phyloP scores from a whole-genome alignment of 2,113 vertebrate genomes.

The Ascaphus truei region DNA sequence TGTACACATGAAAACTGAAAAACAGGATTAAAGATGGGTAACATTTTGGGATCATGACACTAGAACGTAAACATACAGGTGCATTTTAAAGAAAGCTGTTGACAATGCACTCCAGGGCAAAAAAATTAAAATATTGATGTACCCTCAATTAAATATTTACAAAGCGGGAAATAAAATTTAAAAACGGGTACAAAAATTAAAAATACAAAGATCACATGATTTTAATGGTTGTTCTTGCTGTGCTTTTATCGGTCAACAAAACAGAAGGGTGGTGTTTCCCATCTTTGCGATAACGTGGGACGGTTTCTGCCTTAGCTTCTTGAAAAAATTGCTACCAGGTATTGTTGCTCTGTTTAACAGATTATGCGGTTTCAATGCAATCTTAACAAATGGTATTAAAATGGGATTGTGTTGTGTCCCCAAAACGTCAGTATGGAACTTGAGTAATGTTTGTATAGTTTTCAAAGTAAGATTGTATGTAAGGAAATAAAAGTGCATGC shows the following conservation, averaged over 20 bases:
- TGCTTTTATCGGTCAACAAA: conserved; percentile 63
- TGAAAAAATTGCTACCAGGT: conserved; percentile 44
- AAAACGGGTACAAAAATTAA: conserved; percentile 61
- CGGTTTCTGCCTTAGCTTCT: conserved; percentile 46
- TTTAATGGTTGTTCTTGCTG: conserved; percentile 67
- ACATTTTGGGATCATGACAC: conserved; percentile 66
- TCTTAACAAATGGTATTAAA: conserved; percentile 60
- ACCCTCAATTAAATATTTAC: conserved; percentile 69
- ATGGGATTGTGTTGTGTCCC: conserved; percentile 48
- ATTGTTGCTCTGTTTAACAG: conserved; percentile 55
- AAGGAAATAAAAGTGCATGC: conserved; percentile 64
- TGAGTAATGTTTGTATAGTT: conserved; percentile 52
- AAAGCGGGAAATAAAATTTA: conserved; percentile 65
- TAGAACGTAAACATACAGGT: conserved; percentile 66
- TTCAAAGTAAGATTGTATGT: conserved; percentile 60
- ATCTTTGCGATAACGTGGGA: conserved; percentile 44
- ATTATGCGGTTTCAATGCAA: conserved; percentile 65
- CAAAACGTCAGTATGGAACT: conserved; percentile 66
- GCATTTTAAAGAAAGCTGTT: conserved; percentile 67
- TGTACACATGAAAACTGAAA: conserved; percentile 95
- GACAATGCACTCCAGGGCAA: conserved; percentile 58
- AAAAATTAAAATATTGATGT: conserved; percentile 57
- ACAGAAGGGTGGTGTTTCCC: conserved; percentile 52
- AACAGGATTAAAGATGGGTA: conserved; percentile 69
- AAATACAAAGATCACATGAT: conserved; percentile 55